phyloP scores from a whole-genome alignment of 2,888 invertebrate species.

The Nomada ruficornis region DNA sequence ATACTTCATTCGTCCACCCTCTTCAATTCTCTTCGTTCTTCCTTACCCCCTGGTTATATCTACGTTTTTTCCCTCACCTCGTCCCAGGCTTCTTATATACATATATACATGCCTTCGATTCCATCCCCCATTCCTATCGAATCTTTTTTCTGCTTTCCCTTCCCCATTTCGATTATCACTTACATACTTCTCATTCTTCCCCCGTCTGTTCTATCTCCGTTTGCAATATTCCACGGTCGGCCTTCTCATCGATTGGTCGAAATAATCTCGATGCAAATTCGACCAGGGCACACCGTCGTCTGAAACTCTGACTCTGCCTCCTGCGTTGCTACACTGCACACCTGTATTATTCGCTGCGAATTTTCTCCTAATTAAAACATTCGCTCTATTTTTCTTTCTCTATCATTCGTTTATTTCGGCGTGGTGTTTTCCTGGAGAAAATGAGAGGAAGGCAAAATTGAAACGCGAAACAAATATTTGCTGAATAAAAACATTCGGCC shows the following conservation, averaged over 20 bases:
- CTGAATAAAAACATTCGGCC: too few species aligned
- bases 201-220: not conserved
- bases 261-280: constrained; percentile 52
- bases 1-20: not conserved
- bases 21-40: not conserved
- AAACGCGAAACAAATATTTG: too few species aligned
- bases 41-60: not conserved
- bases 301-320: constrained; percentile 27
- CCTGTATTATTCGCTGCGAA: not conserved
- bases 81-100: too few species aligned
- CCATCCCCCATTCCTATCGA: too few species aligned
- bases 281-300: constrained; percentile 11
- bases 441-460: too few species aligned
- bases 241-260: constrained; percentile 27
- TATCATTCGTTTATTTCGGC: too few species aligned
- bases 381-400: not conserved
- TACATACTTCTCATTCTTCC: not conserved
- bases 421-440: too few species aligned
- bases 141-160: not conserved
- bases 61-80: too few species aligned
- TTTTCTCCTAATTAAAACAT: constrained; percentile 6
- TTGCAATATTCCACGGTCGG: constrained; percentile 30
- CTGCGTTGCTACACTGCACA: constrained; percentile 5
- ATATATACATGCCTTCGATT: too few species aligned
- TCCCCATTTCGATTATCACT: not conserved